Base-by-base conservation (phyloP, 2,888 invertebrate genomes). In the Perizoma affinitatum region DNA sequence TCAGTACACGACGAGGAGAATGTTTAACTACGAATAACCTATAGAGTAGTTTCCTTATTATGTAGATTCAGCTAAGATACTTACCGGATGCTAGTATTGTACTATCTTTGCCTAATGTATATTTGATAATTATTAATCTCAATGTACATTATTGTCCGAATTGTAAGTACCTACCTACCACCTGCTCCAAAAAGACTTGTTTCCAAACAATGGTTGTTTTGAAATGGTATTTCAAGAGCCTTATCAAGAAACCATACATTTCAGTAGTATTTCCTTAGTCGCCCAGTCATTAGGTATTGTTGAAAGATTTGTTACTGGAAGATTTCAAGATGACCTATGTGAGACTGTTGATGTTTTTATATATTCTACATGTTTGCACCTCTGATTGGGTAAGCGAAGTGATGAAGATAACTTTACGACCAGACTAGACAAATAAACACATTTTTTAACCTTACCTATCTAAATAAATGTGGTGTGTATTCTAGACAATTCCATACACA, bases 301-400 rank as follows among this genome's bases (percentile, higher is more conserved):
- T 47, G 42, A 45, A 58, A 43, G 44, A 51, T 7, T 34, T 46
- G 49, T 47, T 47, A 38, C 42, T 56, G 44, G 44, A 51, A 7
- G 47, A 42, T n/a, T 50, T 54, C 45, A 58, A 42, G 36, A 62
- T 66, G 67, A 46, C 49, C 45, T 62, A 52, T 55, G 38, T 34
- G 35, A 55, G 50, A 58, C 41, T 61, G 33, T 35, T 58, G 34
- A 38, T 64, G 48, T 63, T 71, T 53, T 63, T 66, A 33, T 66
- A 48, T 50, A 47, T 58, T 41, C 40, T 70, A 33, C 66, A 57
- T 4, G 11, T 60, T 44, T 57, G 63, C 58, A 58, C 50, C 33
- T 65, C 69, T 6, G 69, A 72, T 56, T 72, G 71, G 71, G 71
- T 72, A 59, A 69, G 58, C 7, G 7, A 38, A 6, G 6, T 38